phyloP scores from a whole-genome alignment of 2,888 invertebrate species.

The Drosophila flavopinicola region DNA sequence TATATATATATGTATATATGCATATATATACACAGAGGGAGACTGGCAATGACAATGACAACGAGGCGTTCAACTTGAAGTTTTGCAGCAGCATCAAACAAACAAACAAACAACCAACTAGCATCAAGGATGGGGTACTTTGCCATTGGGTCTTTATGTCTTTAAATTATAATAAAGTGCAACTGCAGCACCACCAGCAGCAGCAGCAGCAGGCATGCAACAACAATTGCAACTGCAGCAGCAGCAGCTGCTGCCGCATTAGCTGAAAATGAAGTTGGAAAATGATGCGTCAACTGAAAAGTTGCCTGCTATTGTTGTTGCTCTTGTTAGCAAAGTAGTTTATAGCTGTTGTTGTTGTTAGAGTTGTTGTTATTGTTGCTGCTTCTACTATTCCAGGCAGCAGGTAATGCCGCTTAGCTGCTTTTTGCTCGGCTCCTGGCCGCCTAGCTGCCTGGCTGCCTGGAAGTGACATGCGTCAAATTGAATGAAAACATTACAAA shows the following conservation, averaged over 20 bases:
- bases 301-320: constrained; percentile 36
- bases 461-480: constrained; percentile 57
- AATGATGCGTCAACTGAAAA: constrained; percentile 55
- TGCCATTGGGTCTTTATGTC: constrained; percentile 26
- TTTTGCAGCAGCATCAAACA: constrained; percentile 44
- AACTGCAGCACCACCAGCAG: constrained; percentile 9
- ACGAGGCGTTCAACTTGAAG: constrained; percentile 71
- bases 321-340: constrained; percentile 28
- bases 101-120: constrained; percentile 12
- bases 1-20: constrained; percentile 3
- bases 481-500: constrained; percentile 57
- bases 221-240: constrained; percentile 2
- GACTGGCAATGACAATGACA: constrained; percentile 69
- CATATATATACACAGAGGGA: constrained; percentile 11
- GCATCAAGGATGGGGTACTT: not conserved
- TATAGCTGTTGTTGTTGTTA: constrained; percentile 19
- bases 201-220: constrained; percentile 2
- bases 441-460: constrained; percentile 3
- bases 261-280: constrained; percentile 62
- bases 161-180: constrained; percentile 66
- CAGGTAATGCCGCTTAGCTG: constrained; percentile 35
- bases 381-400: constrained; percentile 3
- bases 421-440: too few species aligned
- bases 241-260: constrained; percentile 50
- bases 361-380: constrained; percentile 6